Percentiles rank a stretch among this genome's conserved stretches.
phyloP scores from a whole-genome alignment of 92 coral and sea anemone genomes.

The Bergia puertoricense region DNA sequence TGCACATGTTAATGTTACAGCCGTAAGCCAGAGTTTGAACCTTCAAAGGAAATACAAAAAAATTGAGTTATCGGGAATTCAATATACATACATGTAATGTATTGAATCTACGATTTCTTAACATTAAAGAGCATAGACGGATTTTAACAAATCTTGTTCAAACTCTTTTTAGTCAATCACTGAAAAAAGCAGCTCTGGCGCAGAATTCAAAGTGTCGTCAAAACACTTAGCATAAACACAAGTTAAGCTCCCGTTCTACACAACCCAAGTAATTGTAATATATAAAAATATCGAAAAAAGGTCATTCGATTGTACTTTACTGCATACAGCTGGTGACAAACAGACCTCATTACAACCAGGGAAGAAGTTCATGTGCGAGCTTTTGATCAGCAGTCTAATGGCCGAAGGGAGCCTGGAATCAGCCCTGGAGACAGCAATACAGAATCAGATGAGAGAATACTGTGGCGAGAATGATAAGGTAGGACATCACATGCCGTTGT shows the following conservation, averaged over 20 bases:
- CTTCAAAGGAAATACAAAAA: too few species aligned
- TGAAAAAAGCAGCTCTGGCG: too few species aligned
- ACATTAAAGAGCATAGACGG: too few species aligned
- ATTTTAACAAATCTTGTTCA: too few species aligned
- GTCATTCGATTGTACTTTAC: neutral
- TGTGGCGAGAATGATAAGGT: slow-evolving; percentile 83
- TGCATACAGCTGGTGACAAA: slow-evolving; percentile 66
- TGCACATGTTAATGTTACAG: too few species aligned
- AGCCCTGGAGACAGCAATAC: slow-evolving; percentile 88
- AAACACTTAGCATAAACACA: too few species aligned
- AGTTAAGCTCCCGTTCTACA: neutral
- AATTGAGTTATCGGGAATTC: too few species aligned
- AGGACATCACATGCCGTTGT: neutral
- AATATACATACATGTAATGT: too few species aligned
- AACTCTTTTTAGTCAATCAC: too few species aligned
- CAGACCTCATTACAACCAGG: slow-evolving; percentile 76
- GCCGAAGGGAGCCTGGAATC: slow-evolving; percentile 94
- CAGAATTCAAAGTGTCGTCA: too few species aligned
- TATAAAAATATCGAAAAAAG: neutral
- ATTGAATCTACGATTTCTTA: too few species aligned
- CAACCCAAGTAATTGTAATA: neutral
- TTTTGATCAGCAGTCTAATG: slow-evolving; percentile 90
- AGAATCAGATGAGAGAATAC: slow-evolving; percentile 71
- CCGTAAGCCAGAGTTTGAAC: too few species aligned
- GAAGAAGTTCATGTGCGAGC: slow-evolving; percentile 91